phyloP scores from a whole-genome alignment of 2,888 invertebrate genomes.

The Ellobium chinense region DNA sequence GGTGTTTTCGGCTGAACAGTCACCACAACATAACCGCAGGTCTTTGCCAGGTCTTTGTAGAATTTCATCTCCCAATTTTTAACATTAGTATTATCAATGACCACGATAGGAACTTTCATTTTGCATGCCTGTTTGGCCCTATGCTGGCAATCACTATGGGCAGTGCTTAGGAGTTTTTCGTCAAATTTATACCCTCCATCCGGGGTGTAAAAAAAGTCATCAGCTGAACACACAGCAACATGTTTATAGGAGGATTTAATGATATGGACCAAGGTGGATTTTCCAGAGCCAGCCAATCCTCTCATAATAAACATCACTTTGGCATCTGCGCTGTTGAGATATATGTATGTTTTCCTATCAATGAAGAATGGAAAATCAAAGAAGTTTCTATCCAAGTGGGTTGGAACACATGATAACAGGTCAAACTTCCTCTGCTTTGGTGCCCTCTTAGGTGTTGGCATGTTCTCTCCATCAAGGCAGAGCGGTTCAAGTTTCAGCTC shows the following conservation, averaged over 20 bases:
- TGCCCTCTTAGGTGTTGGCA: neutral
- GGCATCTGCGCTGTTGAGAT: conserved; percentile 51
- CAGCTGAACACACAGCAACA: conserved; percentile 76
- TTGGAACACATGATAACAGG: neutral
- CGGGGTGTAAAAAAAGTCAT: conserved; percentile 70
- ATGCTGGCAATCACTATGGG: conserved; percentile 73
- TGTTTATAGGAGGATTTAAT: conserved; percentile 64
- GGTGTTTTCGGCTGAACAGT: conserved; percentile 75
- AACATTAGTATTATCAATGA: conserved; percentile 79
- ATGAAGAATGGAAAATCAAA: conserved; percentile 62
- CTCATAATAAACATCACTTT: conserved; percentile 77
- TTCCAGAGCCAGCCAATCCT: conserved; percentile 79
- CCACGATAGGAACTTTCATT: conserved; percentile 60
- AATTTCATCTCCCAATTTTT: conserved; percentile 74
- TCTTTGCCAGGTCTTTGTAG: conserved; percentile 71
- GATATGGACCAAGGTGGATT: conserved; percentile 71
- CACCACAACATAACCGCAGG: conserved; percentile 71
- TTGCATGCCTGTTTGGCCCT: conserved; percentile 67
- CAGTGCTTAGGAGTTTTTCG: conserved; percentile 63
- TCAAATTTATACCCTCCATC: conserved; percentile 70
- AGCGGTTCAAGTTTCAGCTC: neutral
- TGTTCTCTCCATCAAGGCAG: neutral
- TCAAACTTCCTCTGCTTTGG: neutral
- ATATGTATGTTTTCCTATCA: conserved; percentile 56
- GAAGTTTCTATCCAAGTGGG: conserved; percentile 16